Evolutionary conservation across 2,888 invertebrate species (phyloP).

Genomic region (Tetragonisca angustula): DNA sequence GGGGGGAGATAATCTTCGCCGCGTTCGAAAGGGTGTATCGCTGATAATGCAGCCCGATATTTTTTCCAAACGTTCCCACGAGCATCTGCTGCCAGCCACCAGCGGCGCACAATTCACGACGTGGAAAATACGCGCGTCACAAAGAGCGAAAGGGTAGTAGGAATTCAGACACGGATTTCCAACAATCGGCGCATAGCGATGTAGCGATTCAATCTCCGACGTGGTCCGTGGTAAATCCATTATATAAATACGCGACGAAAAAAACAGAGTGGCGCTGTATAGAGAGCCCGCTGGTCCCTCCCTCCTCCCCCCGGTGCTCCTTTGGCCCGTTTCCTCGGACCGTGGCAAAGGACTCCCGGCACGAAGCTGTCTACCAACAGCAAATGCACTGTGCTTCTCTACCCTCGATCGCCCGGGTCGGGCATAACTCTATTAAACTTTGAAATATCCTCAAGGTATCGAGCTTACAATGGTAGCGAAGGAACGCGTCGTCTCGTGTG

Average conservation of each 20-base stretch:
- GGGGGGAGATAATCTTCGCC: background rate
- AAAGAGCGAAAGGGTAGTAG: conserved; percentile 29
- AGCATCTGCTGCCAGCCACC: conserved; percentile 13
- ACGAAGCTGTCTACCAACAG: conserved; percentile 50
- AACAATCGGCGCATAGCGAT: conserved; percentile 37
- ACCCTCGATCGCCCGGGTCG: conserved; percentile 6
- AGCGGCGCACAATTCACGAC: conserved; percentile 5
- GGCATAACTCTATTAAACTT: conserved; percentile 72
- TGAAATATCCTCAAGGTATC: conserved; percentile 71
- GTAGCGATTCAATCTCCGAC: conserved; percentile 31
- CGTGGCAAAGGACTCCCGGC: conserved; percentile 20
- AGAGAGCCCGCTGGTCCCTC: background rate
- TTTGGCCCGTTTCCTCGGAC: conserved; percentile 23
- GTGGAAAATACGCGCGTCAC: background rate
- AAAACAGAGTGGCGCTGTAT: conserved; percentile 24
- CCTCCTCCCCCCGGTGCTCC: conserved; percentile 1
- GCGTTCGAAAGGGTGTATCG: too few species aligned
- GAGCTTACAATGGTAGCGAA: conserved; percentile 63
- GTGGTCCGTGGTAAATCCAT: conserved; percentile 48
- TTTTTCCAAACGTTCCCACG: conserved; percentile 18
- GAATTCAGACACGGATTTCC: conserved; percentile 27
- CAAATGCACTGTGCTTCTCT: conserved; percentile 49
- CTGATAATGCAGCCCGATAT: background rate
- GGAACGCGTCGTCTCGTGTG: conserved; percentile 63
- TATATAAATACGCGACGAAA: conserved; percentile 51